Evolutionary conservation across 2,888 invertebrate species (phyloP).

Genomic region (Perizoma flavofasciatum): DNA sequence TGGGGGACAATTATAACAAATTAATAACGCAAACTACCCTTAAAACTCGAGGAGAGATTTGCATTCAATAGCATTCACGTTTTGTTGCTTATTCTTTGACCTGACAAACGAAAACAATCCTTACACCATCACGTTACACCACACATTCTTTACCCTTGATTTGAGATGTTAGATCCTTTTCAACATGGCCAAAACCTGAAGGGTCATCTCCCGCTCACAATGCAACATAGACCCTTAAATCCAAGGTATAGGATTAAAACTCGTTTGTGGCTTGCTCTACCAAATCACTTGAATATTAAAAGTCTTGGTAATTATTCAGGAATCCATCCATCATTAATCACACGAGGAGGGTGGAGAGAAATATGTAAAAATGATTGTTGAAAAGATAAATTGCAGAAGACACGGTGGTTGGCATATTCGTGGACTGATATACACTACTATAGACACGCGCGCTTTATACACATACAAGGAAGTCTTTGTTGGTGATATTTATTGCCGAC

Average conservation of each 20-base stretch:
- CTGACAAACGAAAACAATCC: constrained; percentile 42
- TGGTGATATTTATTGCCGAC: constrained; percentile 58
- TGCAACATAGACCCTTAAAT: constrained; percentile 53
- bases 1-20: constrained; percentile 81
- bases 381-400: constrained; percentile 80
- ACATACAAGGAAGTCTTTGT: constrained; percentile 56
- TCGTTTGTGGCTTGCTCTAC: constrained; percentile 39
- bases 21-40: constrained; percentile 82
- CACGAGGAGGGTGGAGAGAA: constrained; percentile 71
- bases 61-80: constrained; percentile 77
- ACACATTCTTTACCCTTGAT: constrained; percentile 29
- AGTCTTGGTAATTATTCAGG: constrained; percentile 84
- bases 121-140: constrained; percentile 23
- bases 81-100: constrained; percentile 62
- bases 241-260: constrained; percentile 46
- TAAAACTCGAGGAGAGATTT: constrained; percentile 82
- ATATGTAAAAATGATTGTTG: constrained; percentile 82
- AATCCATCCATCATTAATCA: constrained; percentile 85
- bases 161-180: constrained; percentile 49
- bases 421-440: constrained; percentile 38
- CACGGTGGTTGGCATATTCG: constrained; percentile 72
- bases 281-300: constrained; percentile 83
- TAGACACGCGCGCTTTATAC: constrained; percentile 48
- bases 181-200: constrained; percentile 50
- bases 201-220: constrained; percentile 67